Percentiles rank a stretch among this genome's conserved stretches.
phyloP scores from a whole-genome alignment of 2,888 invertebrate genomes.

The Hemaris fuciformis region DNA sequence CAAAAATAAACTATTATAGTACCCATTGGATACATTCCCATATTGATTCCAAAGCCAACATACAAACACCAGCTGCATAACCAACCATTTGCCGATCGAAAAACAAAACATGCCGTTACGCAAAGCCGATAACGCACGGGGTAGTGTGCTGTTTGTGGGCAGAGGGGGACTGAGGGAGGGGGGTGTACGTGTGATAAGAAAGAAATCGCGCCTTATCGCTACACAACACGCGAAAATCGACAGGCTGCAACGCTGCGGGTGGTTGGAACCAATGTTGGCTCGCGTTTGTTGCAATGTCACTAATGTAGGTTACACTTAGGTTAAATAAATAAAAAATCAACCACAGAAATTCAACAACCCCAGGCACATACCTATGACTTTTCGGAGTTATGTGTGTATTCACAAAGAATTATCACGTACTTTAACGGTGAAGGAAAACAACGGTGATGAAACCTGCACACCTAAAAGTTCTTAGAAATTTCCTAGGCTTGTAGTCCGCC shows the following conservation, averaged over 20 bases:
- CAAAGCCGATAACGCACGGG: constrained; percentile 40
- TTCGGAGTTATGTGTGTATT: no score
- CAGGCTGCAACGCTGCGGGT: constrained; percentile 54
- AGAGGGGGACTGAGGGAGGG: constrained; percentile 18
- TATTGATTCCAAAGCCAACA: neutral
- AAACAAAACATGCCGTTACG: constrained; percentile 32
- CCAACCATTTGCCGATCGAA: constrained; percentile 37
- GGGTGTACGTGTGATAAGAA: constrained; percentile 46
- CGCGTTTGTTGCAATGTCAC: neutral
- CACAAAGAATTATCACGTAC: no score
- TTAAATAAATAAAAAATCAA: no score
- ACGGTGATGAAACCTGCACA: no score
- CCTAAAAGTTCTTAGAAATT: no score
- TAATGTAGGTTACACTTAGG: neutral
- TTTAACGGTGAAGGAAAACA: no score
- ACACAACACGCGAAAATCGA: constrained; percentile 56
- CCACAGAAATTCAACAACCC: no score
- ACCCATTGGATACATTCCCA: no score
- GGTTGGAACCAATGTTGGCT: constrained; percentile 31
- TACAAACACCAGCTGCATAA: constrained; percentile 13
- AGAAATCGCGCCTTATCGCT: constrained; percentile 60
- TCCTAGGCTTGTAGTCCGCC: no score
- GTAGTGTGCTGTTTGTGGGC: constrained; percentile 14
- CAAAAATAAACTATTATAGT: no score
- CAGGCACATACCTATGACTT: no score